Conservation (phyloP, 1,140 invertebrate genomes). For the Trachymyrmex septentrionalis region DNA sequence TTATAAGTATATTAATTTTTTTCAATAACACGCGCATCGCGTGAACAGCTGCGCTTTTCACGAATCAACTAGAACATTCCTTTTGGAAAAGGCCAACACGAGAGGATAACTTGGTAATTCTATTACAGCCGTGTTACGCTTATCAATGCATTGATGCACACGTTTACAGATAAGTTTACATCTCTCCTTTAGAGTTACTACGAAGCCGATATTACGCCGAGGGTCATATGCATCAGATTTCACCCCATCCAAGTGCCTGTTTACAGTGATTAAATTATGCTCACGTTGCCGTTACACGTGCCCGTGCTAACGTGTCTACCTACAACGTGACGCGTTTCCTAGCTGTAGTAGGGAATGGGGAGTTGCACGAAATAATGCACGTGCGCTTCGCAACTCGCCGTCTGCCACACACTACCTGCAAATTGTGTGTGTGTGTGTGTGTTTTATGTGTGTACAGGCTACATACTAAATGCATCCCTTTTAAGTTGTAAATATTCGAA, state of each 20-base stretch:
- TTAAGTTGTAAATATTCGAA: slow-evolving; percentile 11
- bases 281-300: slow-evolving; percentile 67
- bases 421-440: not conserved
- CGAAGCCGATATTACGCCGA: slow-evolving; percentile 51
- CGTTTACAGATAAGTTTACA: slow-evolving; percentile 48
- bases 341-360: slow-evolving; percentile 47
- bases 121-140: not conserved
- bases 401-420: slow-evolving; percentile 7
- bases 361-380: slow-evolving; percentile 64
- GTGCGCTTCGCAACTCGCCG: slow-evolving; percentile 47
- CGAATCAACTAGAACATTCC: not conserved
- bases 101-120: slow-evolving; percentile 10
- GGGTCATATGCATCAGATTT: slow-evolving; percentile 61
- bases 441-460: not conserved
- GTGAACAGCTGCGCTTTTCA: not conserved
- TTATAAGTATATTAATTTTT: not conserved
- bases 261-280: slow-evolving; percentile 67
- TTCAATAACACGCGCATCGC: too few species aligned
- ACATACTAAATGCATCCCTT: not conserved
- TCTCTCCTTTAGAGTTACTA: slow-evolving; percentile 62
- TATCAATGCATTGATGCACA: slow-evolving; percentile 31
- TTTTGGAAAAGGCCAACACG: not conserved
- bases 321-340: slow-evolving; percentile 56
- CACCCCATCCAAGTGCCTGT: slow-evolving; percentile 59
- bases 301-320: slow-evolving; percentile 52